These are phyloP conservation scores for Austrofundulus limnaeus DNA, from an alignment of 2,113 vertebrate species.

Conservation along the genomic window DNA sequence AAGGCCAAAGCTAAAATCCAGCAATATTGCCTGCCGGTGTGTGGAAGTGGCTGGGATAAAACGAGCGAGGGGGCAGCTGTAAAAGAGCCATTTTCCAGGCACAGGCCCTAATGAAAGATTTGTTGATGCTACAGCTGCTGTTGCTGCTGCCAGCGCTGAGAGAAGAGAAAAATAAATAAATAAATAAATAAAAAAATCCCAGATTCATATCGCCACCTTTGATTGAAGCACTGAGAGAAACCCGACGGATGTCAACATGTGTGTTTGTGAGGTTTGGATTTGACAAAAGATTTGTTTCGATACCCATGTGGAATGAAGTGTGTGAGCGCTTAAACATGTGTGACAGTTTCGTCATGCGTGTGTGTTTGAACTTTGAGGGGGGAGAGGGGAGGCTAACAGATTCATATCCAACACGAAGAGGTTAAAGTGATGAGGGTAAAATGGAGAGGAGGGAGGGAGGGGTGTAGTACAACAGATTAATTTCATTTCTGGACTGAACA, in stretches of 20 bases:
- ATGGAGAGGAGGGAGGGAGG: constrained; percentile 34
- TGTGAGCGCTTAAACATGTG: constrained; percentile 47
- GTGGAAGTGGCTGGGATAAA: constrained; percentile 52
- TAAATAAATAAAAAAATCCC: constrained; percentile 56
- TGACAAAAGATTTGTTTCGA: constrained; percentile 59
- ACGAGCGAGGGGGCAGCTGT: constrained; percentile 18
- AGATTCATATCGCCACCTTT: constrained; percentile 69
- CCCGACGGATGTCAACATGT: constrained; percentile 48
- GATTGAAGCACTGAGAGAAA: constrained; percentile 65
- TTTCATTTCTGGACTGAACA: constrained; percentile 72
- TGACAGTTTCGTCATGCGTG: constrained; percentile 27
- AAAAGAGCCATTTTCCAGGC: constrained; percentile 56
- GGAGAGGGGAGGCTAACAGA: constrained; percentile 67
- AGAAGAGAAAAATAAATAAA: too few species aligned
- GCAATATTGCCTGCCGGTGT: constrained; percentile 52
- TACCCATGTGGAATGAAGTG: constrained; percentile 50
- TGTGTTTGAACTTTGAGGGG: constrained; percentile 48
- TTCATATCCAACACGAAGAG: constrained; percentile 75
- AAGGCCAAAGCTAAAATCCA: constrained; percentile 62
- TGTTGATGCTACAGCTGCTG: constrained; percentile 53
- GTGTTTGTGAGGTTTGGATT: constrained; percentile 46
- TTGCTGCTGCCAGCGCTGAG: constrained; percentile 39
- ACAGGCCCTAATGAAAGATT: constrained; percentile 59
- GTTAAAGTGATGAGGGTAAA: constrained; percentile 68
- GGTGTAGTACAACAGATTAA: constrained; percentile 75